Percentiles rank a stretch among this genome's conserved stretches.
Conservation (phyloP, 2,888 invertebrate genomes). For the Eilema griseolum region DNA sequence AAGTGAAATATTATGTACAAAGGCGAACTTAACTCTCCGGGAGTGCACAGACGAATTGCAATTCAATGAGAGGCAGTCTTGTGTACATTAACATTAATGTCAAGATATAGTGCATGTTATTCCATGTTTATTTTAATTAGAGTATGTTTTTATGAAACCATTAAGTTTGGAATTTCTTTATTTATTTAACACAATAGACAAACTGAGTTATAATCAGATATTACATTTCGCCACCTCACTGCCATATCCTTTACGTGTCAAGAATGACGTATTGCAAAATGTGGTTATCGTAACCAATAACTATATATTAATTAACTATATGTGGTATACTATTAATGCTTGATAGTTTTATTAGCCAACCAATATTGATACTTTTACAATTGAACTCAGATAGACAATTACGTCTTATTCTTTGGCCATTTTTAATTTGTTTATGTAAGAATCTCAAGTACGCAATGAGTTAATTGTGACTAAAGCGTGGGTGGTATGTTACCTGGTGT, state of each 20-base stretch:
- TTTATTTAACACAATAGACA: background rate
- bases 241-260: background rate
- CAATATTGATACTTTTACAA: background rate
- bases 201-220: background rate
- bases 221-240: background rate
- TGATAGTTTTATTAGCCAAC: background rate
- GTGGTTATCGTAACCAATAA: background rate
- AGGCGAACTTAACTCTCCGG: too few relatives aligned
- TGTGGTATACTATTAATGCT: slow-evolving; percentile 1
- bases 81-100: too few relatives aligned
- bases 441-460: slow-evolving; percentile 26
- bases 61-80: too few relatives aligned
- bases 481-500: slow-evolving; percentile 39
- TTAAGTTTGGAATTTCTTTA: background rate
- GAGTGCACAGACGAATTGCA: too few relatives aligned
- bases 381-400: background rate
- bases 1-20: too few relatives aligned
- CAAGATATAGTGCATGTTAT: too few relatives aligned
- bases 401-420: slow-evolving; percentile 6
- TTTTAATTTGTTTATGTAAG: slow-evolving; percentile 8
- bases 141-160: background rate
- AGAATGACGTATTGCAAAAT: background rate
- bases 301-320: background rate
- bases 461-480: slow-evolving; percentile 36
- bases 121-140: background rate